A percentile compares a stretch with the other conserved stretches of the same genome.
Evolutionary conservation across 2,797 vertebrate species (phyloP).

Genomic region (Cirrhinus mrigala): DNA sequence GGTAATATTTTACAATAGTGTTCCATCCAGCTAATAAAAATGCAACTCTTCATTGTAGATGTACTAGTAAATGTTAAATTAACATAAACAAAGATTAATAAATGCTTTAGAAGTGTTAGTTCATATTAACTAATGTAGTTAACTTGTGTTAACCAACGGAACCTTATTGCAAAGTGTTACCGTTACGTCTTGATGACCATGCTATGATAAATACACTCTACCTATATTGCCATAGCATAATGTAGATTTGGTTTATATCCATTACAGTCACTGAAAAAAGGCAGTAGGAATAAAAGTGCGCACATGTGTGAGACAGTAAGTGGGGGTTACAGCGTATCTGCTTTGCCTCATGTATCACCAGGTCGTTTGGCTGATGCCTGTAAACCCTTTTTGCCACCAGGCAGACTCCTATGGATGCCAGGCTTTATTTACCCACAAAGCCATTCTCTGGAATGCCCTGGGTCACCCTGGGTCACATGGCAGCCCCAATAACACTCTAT

Average conservation of each 20-base stretch:
- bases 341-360: conserved; percentile 58
- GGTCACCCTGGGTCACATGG: conserved; percentile 72
- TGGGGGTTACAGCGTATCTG: conserved; percentile 51
- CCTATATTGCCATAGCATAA: not conserved
- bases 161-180: too few species aligned
- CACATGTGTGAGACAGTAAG: conserved; percentile 53
- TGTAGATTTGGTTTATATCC: not conserved
- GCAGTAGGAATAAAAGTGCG: conserved; percentile 12
- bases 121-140: too few species aligned
- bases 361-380: conserved; percentile 52
- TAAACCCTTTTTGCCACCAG: conserved; percentile 59
- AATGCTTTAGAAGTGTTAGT: too few species aligned
- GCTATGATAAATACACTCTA: conserved; percentile 12
- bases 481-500: conserved; percentile 63
- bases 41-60: too few species aligned
- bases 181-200: not conserved
- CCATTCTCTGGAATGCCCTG: conserved; percentile 71
- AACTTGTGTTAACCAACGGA: too few species aligned
- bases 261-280: not conserved
- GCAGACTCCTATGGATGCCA: conserved; percentile 49
- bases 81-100: too few species aligned
- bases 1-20: too few species aligned
- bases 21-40: not conserved
- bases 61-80: too few species aligned
- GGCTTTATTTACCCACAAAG: conserved; percentile 77